phyloP scores from a whole-genome alignment of 37 sponge, comb jelly and placozoan genomes.

The Cladorhizidae sp. region DNA sequence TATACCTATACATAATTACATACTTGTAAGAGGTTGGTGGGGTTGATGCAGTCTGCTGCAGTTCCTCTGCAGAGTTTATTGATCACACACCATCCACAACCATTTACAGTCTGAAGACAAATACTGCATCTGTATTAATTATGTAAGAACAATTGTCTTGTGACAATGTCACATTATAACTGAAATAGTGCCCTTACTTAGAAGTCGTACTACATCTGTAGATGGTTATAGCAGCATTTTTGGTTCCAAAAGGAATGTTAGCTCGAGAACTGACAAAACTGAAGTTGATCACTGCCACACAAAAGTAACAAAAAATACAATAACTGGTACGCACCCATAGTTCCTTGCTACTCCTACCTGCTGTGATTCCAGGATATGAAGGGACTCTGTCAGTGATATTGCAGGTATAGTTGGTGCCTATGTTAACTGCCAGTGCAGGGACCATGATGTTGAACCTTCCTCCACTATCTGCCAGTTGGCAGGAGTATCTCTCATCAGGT shows the following conservation, averaged over 20 bases:
- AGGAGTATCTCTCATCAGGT: slow-evolving; percentile 26
- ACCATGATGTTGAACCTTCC: slow-evolving; percentile 9
- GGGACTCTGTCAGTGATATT: slow-evolving; percentile 16
- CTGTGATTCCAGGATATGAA: slow-evolving; percentile 8
- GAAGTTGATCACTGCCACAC: slow-evolving; percentile 19
- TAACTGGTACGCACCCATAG: not conserved
- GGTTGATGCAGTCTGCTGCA: slow-evolving; percentile 1
- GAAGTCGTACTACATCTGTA: slow-evolving; percentile 10
- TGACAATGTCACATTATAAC: no score
- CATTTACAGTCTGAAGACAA: slow-evolving; percentile 46
- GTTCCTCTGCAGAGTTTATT: slow-evolving; percentile 54
- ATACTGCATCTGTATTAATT: slow-evolving; percentile 38
- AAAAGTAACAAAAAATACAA: not conserved
- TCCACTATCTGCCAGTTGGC: slow-evolving; percentile 17
- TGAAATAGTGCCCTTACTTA: not conserved
- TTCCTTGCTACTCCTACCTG: no score
- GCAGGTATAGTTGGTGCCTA: slow-evolving; percentile 19
- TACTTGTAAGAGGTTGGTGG: slow-evolving; percentile 7
- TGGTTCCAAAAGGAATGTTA: slow-evolving; percentile 31
- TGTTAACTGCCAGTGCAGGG: slow-evolving; percentile 11
- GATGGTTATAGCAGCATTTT: slow-evolving; percentile 7
- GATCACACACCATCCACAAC: slow-evolving; percentile 63
- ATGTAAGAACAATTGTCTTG: no score
- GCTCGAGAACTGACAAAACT: slow-evolving; percentile 38
- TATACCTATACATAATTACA: no score